Evolutionary conservation across 2,888 invertebrate species (phyloP).

Genomic region (Chrysomela aeneicollis): DNA sequence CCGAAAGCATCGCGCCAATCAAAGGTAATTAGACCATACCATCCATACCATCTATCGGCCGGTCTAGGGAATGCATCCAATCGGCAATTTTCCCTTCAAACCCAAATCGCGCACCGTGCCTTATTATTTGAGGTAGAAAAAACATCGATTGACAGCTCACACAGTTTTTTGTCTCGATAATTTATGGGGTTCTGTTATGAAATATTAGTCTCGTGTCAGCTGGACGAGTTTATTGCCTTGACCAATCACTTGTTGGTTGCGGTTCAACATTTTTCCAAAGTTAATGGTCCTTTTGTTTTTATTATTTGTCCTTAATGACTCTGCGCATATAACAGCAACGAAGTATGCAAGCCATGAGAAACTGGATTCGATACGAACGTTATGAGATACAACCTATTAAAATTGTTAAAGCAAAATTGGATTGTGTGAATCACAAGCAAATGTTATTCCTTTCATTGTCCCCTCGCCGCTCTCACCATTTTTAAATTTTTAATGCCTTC

Average conservation of each 20-base stretch:
- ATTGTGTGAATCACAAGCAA: conserved; percentile 21
- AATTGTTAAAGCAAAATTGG: conserved; percentile 27
- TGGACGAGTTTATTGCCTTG: conserved; percentile 45
- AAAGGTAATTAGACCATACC: conserved; percentile 14
- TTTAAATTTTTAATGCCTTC: conserved; percentile 6
- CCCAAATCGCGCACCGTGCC: conserved; percentile 37
- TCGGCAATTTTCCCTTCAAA: conserved; percentile 46
- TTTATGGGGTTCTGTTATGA: conserved; percentile 52
- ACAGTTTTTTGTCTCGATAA: conserved; percentile 53
- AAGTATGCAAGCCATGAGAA: conserved; percentile 38
- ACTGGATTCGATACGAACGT: conserved; percentile 36
- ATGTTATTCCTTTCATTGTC: conserved; percentile 10
- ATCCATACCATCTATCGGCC: conserved; percentile 7
- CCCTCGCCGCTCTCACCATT: background rate
- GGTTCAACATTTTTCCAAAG: conserved; percentile 35
- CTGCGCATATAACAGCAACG: conserved; percentile 33
- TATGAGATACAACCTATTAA: conserved; percentile 36
- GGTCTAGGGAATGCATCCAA: conserved; percentile 19
- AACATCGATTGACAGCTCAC: conserved; percentile 58
- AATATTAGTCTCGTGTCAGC: conserved; percentile 45
- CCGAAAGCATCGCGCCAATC: conserved; percentile 7
- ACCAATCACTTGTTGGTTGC: conserved; percentile 40
- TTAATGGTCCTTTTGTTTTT: conserved; percentile 40
- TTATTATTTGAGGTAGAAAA: conserved; percentile 48
- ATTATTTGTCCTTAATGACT: conserved; percentile 37